Percentiles rank a stretch among this genome's conserved stretches.
Evolutionary conservation across 2,113 vertebrate species (phyloP).

Genomic region (Labeo catla): DNA sequence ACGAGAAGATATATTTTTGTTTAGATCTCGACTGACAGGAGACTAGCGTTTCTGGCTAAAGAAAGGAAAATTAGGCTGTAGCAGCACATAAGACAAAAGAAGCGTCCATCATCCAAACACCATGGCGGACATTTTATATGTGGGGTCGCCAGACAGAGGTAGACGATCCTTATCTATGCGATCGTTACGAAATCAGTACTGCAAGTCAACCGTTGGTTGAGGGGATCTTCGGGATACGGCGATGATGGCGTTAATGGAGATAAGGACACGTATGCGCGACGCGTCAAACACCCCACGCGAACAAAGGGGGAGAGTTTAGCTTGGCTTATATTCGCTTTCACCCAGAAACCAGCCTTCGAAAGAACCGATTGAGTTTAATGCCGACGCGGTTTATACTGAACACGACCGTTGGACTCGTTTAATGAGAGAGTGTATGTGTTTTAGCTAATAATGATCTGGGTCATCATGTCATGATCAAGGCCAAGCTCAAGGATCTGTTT

Average conservation of each 20-base stretch:
- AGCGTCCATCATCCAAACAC: slow-evolving; percentile 44
- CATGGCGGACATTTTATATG: slow-evolving; percentile 80
- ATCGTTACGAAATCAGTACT: not conserved
- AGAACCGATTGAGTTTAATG: not conserved
- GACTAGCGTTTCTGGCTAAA: too few relatives aligned
- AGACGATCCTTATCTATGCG: too few relatives aligned
- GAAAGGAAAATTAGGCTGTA: not conserved
- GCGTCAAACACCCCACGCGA: not conserved
- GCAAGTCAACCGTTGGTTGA: not conserved
- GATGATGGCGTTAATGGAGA: not conserved
- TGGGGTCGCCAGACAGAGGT: slow-evolving; percentile 23
- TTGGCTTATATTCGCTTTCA: not conserved
- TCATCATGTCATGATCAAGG: slow-evolving; percentile 55
- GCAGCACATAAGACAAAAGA: slow-evolving; percentile 43
- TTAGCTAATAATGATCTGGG: not conserved
- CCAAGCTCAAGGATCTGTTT: slow-evolving; percentile 28
- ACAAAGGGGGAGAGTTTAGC: slow-evolving; percentile 18
- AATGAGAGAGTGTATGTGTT: fast-evolving
- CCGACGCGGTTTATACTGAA: not conserved
- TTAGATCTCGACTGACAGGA: not conserved
- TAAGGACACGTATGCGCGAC: slow-evolving; percentile 13
- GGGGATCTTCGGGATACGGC: not conserved
- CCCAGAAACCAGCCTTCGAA: not conserved
- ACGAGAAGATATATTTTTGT: not conserved
- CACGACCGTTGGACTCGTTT: not conserved